phyloP scores from a whole-genome alignment of 1,140 invertebrate species.

The Brachionus calyciflorus region DNA sequence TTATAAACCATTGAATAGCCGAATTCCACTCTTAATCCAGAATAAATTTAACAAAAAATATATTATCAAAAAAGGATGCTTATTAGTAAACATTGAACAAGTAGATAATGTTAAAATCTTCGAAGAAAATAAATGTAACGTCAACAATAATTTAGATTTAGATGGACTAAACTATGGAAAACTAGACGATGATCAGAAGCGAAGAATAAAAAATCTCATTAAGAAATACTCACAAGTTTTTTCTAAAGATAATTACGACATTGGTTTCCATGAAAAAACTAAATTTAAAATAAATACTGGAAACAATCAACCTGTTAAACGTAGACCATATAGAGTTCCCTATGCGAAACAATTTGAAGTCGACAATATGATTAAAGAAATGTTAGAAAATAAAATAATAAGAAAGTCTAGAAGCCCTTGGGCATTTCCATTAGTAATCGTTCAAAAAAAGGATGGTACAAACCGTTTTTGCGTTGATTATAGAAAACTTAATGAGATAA shows the following conservation, averaged over 20 bases:
- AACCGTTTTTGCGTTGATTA: slow-evolving; percentile 50
- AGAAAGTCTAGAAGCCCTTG: slow-evolving; percentile 45
- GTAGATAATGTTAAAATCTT: too few species aligned
- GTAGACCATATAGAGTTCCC: background rate
- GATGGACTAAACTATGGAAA: too few species aligned
- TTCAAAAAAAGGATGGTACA: slow-evolving; percentile 48
- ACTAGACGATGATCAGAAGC: background rate
- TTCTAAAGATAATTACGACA: background rate
- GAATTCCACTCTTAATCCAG: too few species aligned
- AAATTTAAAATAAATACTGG: background rate
- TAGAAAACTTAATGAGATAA: slow-evolving; percentile 38
- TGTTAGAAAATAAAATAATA: background rate
- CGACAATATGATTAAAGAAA: background rate
- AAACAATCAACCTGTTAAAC: background rate
- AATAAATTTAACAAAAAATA: too few species aligned
- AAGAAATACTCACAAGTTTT: background rate
- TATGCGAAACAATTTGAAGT: background rate
- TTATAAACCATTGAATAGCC: too few species aligned
- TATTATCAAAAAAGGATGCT: too few species aligned
- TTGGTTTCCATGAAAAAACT: background rate
- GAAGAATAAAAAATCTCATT: background rate
- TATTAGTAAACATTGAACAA: too few species aligned
- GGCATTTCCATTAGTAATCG: slow-evolving; percentile 49
- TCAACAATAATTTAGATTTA: too few species aligned
- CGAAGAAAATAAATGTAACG: too few species aligned